Base-by-base conservation (phyloP, 2,888 invertebrate genomes). In the Podotricha telesiphe region DNA sequence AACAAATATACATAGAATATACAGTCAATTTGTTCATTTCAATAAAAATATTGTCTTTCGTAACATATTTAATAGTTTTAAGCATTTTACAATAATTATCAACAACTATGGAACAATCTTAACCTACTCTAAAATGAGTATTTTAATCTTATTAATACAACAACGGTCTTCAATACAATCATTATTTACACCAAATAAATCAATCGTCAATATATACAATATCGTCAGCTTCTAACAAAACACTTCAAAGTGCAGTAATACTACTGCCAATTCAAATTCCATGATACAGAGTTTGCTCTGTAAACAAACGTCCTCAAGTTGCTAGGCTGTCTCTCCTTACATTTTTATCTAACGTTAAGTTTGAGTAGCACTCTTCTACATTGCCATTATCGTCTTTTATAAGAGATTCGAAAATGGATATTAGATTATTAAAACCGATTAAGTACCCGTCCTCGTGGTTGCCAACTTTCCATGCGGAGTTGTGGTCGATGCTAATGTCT, bases 361-460 rank as follows among this genome's bases (percentile, higher is more conserved):
- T 80, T 22, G 82, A 78, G 76, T 87, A 89, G 72, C 86, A 85
- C 78, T 88, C 83, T 67, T 88, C 90, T 72, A 89, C 82, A 75
- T 89, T 89, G 4, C 87, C 89, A 70, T 91, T 91, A 71, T 87
- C 89, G 69, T 92, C 91, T 76, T 89, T 86, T 66, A 93, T 85
- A 77, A 96, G 94, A 47, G 95, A 94, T 82, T 95, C 94, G 79
- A 98, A 97, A 76, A 98, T 96, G 75, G 96, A 95, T 78, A 98
- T 96, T 74, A 99, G 93, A 91, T 98, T 98, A 82, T 97, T 96
- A 63, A 99, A 94, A 71, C 99, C 99, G 74, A 97, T 97, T 76
- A 98, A 94, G 91, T 98, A 99, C 73, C 99, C 99, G 83, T 99
- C 99, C 93, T 99, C 99, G 83, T 98, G 98, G 88, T 98, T 99